These are phyloP conservation scores for Columbina picui DNA, from an alignment of 2,113 vertebrate genomes.

Conservation along the genomic window DNA sequence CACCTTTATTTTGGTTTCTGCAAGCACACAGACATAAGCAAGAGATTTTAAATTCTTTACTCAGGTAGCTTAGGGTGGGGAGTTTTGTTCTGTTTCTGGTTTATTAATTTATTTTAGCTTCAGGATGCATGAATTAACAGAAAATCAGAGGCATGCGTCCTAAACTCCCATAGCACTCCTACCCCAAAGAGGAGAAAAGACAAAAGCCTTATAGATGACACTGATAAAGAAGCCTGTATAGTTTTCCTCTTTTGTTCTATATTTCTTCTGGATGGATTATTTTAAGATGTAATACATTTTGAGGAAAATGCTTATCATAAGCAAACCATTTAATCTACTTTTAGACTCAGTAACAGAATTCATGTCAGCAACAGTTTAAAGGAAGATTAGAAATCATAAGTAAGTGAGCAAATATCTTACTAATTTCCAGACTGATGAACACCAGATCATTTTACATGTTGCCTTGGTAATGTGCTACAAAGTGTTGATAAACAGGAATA, in stretches of 20 bases:
- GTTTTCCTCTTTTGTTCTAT: background rate
- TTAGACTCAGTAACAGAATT: background rate
- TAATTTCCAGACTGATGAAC: slow-evolving; percentile 17
- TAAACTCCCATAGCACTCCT: background rate
- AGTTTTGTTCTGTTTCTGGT: background rate
- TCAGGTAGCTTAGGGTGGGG: background rate
- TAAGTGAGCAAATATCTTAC: background rate
- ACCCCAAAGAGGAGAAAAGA: background rate
- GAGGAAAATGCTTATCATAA: background rate
- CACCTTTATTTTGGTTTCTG: background rate
- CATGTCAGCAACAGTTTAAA: background rate
- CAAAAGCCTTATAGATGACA: background rate
- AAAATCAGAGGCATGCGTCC: background rate
- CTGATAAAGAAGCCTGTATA: background rate
- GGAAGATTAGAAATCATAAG: background rate
- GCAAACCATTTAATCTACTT: background rate
- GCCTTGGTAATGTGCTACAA: background rate
- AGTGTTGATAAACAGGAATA: background rate
- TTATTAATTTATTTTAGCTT: background rate
- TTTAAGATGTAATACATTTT: background rate
- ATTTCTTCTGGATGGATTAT: background rate
- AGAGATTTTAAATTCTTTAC: background rate
- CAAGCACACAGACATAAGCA: background rate
- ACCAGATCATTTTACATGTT: background rate
- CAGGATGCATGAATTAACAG: background rate